A percentile compares a stretch with the other conserved stretches of the same genome.
These are phyloP conservation scores for Seriola quinqueradiata DNA, from an alignment of 2,113 vertebrate species.

Conservation along the genomic window DNA sequence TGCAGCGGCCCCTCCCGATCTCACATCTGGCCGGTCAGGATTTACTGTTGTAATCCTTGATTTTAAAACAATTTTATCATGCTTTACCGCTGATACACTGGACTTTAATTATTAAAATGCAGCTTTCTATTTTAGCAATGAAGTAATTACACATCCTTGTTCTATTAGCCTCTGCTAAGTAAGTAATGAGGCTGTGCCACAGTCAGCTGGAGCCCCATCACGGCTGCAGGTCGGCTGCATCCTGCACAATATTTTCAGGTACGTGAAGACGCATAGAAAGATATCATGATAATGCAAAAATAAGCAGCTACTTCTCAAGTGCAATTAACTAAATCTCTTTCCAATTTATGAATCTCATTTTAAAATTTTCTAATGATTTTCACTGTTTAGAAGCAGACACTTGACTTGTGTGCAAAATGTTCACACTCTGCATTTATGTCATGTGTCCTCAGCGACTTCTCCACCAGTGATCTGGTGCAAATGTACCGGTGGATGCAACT, in stretches of 20 bases:
- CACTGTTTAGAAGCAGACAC: too few species aligned
- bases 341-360: neutral
- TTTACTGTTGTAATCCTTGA: conserved; percentile 84
- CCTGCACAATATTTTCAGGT: neutral
- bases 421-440: neutral
- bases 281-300: neutral
- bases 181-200: conserved; percentile 42
- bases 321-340: too few species aligned
- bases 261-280: neutral
- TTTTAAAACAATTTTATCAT: conserved; percentile 84
- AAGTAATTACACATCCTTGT: conserved; percentile 80
- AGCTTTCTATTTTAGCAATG: conserved; percentile 77
- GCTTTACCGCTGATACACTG: conserved; percentile 77
- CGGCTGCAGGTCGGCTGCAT: neutral
- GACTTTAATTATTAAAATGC: conserved; percentile 88
- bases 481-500: conserved; percentile 21
- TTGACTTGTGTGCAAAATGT: too few species aligned
- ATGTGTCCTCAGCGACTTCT: too few species aligned
- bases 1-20: conserved; percentile 58
- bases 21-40: conserved; percentile 84
- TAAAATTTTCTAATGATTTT: neutral
- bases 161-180: conserved; percentile 77
- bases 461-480: neutral
- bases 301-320: fast-evolving
- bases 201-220: neutral